Evolutionary conservation across 2,888 invertebrate genomes (phyloP), one percentile per base, ranked within the genome.

Genomic region (Eutolmus rufibarbis): DNA sequence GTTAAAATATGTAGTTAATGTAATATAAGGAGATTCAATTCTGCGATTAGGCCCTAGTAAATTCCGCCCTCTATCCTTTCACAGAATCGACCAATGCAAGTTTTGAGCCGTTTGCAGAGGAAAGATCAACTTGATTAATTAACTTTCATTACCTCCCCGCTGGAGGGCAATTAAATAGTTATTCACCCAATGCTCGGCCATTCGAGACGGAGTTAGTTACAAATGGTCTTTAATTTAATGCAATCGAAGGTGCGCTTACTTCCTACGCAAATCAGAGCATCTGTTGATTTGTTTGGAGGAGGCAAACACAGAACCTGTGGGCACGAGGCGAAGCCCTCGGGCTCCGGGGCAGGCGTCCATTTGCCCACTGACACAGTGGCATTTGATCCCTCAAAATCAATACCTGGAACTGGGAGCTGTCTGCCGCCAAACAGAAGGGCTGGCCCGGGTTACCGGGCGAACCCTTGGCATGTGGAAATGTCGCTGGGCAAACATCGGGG

Each of bases 401-500:
- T 66, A 66, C 56, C 1, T 2, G 56, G 56, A 56, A 56, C n/a
- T n/a, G 51, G 51, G 51, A 51, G 16, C 46, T 51, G 46, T 51
- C 46, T 51, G 46, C 16, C 46, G n/a, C n/a, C n/a, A 51, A 51
- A 51, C 51, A 51, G n/a, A n/a, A 51, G 51, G 66, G 66, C 3
- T 19, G 23, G 28, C 8, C n/a, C 28, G 66, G 66, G 9, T 66
- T 0, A 9, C 23, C 23, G 66, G n/a, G 34, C 19, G n/a, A 37
- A 76, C 78, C 78, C 19, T 78, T 78, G 37, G 43, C 78, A 78
- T 23, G 40, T 19, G n/a, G 46, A 78, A 40, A 78, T 78, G 78
- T 78, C 78, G 43, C 12, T 46, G 28, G 9, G 19, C 46, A 78
- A 78, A 78, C 78, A 78, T 34, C 1, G 43, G 78, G 78, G 78